These are phyloP conservation scores for Stenoptilia bipunctidactyla DNA, from an alignment of 2,888 invertebrate species.

Conservation along the genomic window DNA sequence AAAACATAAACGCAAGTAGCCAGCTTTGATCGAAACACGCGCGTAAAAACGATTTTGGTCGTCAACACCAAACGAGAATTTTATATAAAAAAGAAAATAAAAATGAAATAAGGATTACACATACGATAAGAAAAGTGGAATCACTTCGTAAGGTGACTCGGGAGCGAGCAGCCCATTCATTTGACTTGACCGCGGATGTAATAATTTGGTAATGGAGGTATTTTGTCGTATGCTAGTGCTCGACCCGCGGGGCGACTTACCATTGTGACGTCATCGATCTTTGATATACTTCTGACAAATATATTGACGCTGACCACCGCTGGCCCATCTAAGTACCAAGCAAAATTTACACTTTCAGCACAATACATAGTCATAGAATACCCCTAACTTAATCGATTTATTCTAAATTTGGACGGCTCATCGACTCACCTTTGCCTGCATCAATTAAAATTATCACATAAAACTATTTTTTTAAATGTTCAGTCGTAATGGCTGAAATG, in stretches of 20 bases:
- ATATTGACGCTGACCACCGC: constrained; percentile 97
- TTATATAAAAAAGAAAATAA: constrained; percentile 33
- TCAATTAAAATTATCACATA: background rate
- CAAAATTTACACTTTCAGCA: constrained; percentile 53
- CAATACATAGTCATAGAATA: background rate
- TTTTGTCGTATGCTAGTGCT: constrained; percentile 25
- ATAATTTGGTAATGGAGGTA: constrained; percentile 41
- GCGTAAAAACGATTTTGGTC: constrained; percentile 69
- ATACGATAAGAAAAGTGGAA: constrained; percentile 32
- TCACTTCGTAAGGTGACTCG: constrained; percentile 30
- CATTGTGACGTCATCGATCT: constrained; percentile 99
- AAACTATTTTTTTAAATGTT: background rate
- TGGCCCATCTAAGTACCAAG: constrained; percentile 85
- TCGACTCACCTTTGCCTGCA: background rate
- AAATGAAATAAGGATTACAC: constrained; percentile 26
- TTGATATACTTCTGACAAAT: constrained; percentile 98
- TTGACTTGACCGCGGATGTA: constrained; percentile 54
- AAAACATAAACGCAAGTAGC: too few species aligned
- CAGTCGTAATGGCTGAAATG: background rate
- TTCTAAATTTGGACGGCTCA: background rate
- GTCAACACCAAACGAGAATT: constrained; percentile 54
- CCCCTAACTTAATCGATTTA: too few species aligned
- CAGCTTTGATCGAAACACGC: constrained; percentile 19
- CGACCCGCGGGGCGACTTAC: constrained; percentile 79
- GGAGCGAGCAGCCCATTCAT: constrained; percentile 66